Conservation (phyloP, 2,797 vertebrate species). For the Allobates femoralis region DNA sequence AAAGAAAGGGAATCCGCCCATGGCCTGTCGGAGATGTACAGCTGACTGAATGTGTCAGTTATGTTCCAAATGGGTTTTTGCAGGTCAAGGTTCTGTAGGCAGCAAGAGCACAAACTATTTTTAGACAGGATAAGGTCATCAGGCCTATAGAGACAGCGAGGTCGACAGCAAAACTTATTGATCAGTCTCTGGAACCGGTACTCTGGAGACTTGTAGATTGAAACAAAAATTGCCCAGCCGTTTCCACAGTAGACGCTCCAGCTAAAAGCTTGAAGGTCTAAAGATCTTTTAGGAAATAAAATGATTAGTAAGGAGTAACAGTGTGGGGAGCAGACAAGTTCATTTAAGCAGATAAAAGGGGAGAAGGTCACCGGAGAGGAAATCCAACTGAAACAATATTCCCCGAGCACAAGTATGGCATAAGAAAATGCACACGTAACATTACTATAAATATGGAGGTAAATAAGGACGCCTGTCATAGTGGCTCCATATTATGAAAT, state of each 20-base stretch:
- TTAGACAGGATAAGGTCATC: slow-evolving; percentile 82
- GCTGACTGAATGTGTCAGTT: slow-evolving; percentile 81
- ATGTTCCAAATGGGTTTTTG: slow-evolving; percentile 83
- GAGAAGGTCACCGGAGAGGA: slow-evolving; percentile 38
- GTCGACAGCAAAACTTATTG: slow-evolving; percentile 86
- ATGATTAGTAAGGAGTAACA: slow-evolving; percentile 71
- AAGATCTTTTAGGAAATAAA: slow-evolving; percentile 75
- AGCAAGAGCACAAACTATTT: slow-evolving; percentile 82
- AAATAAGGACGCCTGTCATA: not conserved
- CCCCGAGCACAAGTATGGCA: not conserved
- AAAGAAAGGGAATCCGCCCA: slow-evolving; percentile 66
- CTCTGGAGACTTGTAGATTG: slow-evolving; percentile 78
- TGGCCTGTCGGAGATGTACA: slow-evolving; percentile 75
- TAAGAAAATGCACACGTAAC: not conserved
- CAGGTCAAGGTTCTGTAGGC: slow-evolving; percentile 83
- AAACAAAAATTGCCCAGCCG: slow-evolving; percentile 79
- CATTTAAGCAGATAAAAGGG: slow-evolving; percentile 67
- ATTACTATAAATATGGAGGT: not conserved
- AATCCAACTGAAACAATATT: slow-evolving; percentile 22
- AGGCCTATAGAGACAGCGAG: slow-evolving; percentile 83
- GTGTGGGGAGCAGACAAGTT: slow-evolving; percentile 62
- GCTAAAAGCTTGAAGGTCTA: slow-evolving; percentile 78
- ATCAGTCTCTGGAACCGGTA: slow-evolving; percentile 80
- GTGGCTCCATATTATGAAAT: not conserved
- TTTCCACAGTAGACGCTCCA: slow-evolving; percentile 71